Conservation (phyloP, 2,113 vertebrate genomes). For the Theristicus caerulescens region DNA sequence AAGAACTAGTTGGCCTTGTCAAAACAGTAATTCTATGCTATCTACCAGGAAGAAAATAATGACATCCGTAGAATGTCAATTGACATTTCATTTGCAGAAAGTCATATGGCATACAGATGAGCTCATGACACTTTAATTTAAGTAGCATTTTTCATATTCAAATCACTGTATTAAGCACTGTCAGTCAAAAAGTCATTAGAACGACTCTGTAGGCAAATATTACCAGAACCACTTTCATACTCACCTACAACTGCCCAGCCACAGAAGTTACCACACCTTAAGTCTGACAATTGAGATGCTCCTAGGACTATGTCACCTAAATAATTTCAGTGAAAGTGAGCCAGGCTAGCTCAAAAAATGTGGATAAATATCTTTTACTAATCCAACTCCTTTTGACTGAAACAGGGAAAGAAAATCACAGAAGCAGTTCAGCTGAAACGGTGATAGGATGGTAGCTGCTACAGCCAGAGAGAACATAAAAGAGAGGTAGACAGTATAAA, state of each 20-base stretch:
- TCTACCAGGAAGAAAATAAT: conserved; percentile 21
- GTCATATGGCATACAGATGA: background rate
- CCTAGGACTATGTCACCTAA: background rate
- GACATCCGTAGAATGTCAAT: conserved; percentile 1
- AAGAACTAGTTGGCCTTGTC: conserved; percentile 18
- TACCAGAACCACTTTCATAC: background rate
- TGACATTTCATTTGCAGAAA: conserved; percentile 24
- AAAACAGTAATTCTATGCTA: conserved; percentile 50
- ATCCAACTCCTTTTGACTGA: background rate
- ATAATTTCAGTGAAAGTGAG: background rate
- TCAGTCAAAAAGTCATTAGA: conserved; percentile 2
- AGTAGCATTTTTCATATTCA: conserved; percentile 22
- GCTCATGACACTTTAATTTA: conserved; percentile 7
- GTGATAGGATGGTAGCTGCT: background rate
- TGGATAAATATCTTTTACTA: background rate
- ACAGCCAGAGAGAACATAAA: background rate
- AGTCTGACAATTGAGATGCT: background rate
- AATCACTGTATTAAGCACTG: background rate
- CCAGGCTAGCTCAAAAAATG: background rate
- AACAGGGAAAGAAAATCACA: background rate
- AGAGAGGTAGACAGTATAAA: background rate
- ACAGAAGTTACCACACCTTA: background rate
- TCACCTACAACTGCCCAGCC: background rate
- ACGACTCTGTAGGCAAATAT: background rate
- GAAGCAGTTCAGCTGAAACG: background rate